These are phyloP conservation scores for Lagria hirta DNA, from an alignment of 2,888 invertebrate species.

Conservation along the genomic window DNA sequence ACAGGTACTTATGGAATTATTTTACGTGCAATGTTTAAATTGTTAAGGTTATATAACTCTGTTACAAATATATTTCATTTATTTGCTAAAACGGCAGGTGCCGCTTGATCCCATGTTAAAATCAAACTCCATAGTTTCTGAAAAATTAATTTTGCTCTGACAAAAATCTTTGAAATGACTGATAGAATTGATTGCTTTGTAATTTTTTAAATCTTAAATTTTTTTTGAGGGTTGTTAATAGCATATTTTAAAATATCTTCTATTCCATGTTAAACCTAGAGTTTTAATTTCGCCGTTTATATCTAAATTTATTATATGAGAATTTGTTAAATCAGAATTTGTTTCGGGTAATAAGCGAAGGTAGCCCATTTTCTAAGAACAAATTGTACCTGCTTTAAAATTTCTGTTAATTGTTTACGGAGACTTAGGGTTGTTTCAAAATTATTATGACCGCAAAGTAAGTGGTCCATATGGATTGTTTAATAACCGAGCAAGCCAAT, in stretches of 20 bases:
- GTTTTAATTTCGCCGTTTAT: neutral
- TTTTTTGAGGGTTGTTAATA: conserved; percentile 1
- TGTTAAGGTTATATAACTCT: neutral
- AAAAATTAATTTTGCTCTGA: conserved; percentile 2
- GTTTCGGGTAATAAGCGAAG: neutral
- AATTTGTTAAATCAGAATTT: neutral
- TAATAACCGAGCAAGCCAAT: too few relatives aligned
- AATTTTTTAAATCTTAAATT: neutral
- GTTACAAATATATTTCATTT: neutral
- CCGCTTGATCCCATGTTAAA: neutral
- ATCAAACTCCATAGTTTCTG: conserved; percentile 1
- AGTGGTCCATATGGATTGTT: too few relatives aligned
- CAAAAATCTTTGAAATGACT: conserved; percentile 3
- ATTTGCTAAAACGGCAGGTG: neutral
- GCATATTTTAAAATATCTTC: neutral
- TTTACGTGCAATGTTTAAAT: neutral
- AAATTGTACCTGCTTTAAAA: neutral
- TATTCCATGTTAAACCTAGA: conserved; percentile 1
- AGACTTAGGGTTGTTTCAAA: too few relatives aligned
- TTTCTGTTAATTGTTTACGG: neutral
- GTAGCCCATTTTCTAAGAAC: conserved; percentile 1
- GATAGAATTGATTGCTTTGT: conserved; percentile 2
- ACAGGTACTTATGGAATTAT: neutral
- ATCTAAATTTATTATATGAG: neutral
- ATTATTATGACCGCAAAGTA: too few relatives aligned